Evolutionary conservation across 37 sponge, comb jelly and placozoan species (phyloP).

Genomic region (Halisarca cf. caerulea): DNA sequence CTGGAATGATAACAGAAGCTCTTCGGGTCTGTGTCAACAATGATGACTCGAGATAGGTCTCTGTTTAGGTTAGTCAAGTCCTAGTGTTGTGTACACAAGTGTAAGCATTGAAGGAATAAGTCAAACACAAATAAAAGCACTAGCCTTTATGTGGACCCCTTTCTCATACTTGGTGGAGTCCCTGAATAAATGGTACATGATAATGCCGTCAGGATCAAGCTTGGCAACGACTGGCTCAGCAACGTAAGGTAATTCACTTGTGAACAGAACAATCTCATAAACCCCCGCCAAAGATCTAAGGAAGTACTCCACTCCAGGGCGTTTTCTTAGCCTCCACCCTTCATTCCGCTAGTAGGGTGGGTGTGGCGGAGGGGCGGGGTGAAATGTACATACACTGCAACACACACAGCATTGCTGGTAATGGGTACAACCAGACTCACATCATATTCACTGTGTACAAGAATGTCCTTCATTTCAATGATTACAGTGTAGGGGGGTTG

Average conservation of each 20-base stretch:
- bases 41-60: constrained; percentile 78
- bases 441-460: constrained; percentile 87
- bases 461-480: constrained; percentile 85
- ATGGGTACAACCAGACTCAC: constrained; percentile 42
- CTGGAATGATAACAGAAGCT: constrained; percentile 74
- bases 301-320: constrained; percentile 89
- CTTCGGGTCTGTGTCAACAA: constrained; percentile 77
- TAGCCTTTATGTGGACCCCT: constrained; percentile 85
- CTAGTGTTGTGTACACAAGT: constrained; percentile 46
- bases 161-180: constrained; percentile 83
- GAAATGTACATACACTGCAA: too few species aligned
- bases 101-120: neutral
- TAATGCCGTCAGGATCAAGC: constrained; percentile 70
- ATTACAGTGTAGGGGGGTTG: constrained; percentile 96
- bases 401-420: neutral
- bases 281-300: constrained; percentile 60
- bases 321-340: constrained; percentile 92
- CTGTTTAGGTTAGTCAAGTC: constrained; percentile 89
- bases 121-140: too few species aligned
- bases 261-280: constrained; percentile 91
- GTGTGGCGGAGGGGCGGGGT: too few species aligned
- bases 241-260: constrained; percentile 68
- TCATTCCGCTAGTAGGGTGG: constrained; percentile 58
- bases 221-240: constrained; percentile 59
- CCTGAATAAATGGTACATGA: constrained; percentile 86